Evolutionary conservation across 2,113 vertebrate species (phyloP).

Genomic region (Apodemus speciosus): DNA sequence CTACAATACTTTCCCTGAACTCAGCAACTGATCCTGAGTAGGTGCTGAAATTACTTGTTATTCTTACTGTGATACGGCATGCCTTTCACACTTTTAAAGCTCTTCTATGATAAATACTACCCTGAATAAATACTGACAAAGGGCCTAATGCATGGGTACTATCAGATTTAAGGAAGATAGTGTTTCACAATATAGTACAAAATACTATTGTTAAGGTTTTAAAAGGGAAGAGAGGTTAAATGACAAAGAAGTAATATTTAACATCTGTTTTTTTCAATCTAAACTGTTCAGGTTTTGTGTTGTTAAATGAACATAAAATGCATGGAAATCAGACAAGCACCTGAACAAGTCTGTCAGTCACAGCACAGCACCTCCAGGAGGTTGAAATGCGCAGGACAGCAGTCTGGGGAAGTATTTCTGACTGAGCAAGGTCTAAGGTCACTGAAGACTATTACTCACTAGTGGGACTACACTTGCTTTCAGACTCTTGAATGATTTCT

Average conservation of each 20-base stretch:
- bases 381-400: background rate
- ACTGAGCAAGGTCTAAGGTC: conserved; percentile 53
- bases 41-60: conserved; percentile 46
- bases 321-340: conserved; percentile 66
- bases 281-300: conserved; percentile 57
- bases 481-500: conserved; percentile 32
- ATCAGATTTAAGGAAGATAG: conserved; percentile 57
- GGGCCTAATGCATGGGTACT: conserved; percentile 47
- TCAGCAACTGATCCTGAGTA: conserved; percentile 32
- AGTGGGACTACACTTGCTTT: conserved; percentile 10
- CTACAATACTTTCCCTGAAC: conserved; percentile 59
- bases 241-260: conserved; percentile 51
- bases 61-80: conserved; percentile 48
- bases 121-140: conserved; percentile 43
- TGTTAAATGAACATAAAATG: conserved; percentile 71
- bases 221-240: background rate
- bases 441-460: conserved; percentile 38
- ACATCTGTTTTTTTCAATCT: conserved; percentile 2
- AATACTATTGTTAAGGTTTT: conserved; percentile 12
- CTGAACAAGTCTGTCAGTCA: conserved; percentile 38
- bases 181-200: conserved; percentile 45
- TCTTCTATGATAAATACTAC: conserved; percentile 42
- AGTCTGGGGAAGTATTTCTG: conserved; percentile 50
- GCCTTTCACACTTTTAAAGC: conserved; percentile 59
- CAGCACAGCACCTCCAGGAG: conserved; percentile 25